Conservation (phyloP, 2,888 invertebrate species). For the Melangyna quadrimaculata region DNA sequence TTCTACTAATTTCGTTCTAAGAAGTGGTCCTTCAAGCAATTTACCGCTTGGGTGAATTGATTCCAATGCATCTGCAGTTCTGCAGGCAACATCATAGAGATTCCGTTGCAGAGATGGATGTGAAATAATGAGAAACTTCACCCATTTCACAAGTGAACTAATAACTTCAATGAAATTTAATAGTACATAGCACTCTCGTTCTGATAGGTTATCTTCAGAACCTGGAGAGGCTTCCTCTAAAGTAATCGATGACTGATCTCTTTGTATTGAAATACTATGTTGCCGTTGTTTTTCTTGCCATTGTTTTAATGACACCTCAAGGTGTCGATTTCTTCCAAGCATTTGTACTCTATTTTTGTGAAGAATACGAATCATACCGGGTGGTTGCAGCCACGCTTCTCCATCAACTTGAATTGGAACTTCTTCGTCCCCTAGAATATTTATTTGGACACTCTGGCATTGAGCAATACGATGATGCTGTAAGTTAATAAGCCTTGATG, state of each 20-base stretch:
- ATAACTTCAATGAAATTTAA: conserved; percentile 91
- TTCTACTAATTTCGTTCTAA: conserved; percentile 88
- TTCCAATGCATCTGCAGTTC: conserved; percentile 86
- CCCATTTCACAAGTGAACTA: conserved; percentile 93
- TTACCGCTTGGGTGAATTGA: conserved; percentile 91
- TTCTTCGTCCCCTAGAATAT: conserved; percentile 94
- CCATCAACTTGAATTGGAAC: conserved; percentile 98
- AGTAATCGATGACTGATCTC: conserved; percentile 80
- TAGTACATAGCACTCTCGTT: conserved; percentile 82
- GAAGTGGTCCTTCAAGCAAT: conserved; percentile 88
- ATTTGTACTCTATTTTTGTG: conserved; percentile 99
- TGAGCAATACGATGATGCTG: conserved; percentile 99
- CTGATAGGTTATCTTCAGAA: conserved; percentile 82
- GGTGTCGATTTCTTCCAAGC: conserved; percentile 93
- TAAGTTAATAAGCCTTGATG: conserved; percentile 95
- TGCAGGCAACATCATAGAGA: conserved; percentile 88
- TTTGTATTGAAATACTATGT: conserved; percentile 82
- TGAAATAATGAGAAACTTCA: conserved; percentile 85
- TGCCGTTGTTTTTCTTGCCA: conserved; percentile 93
- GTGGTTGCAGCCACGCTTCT: conserved; percentile 98
- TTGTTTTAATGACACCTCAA: conserved; percentile 93
- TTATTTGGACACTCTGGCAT: conserved; percentile 97
- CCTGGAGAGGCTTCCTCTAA: conserved; percentile 77
- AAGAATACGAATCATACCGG: conserved; percentile 96
- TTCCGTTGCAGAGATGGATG: conserved; percentile 87